These are phyloP conservation scores for Enteromius viviparus DNA, from an alignment of 2,797 vertebrate genomes.

Conservation along the genomic window DNA sequence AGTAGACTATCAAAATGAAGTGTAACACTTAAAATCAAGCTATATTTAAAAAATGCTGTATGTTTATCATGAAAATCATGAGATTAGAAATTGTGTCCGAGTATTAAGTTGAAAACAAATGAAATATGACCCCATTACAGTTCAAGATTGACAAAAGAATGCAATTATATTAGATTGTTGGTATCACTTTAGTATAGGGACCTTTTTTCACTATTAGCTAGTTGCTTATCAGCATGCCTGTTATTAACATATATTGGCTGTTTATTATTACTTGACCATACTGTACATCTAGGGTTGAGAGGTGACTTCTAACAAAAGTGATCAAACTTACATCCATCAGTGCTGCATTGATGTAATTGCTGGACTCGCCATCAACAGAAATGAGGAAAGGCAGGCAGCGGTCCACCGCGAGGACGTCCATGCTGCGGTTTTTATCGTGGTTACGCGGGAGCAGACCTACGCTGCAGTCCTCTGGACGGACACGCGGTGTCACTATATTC, in stretches of 20 bases:
- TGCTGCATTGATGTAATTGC: conserved; percentile 97
- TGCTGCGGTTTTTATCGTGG: conserved; percentile 95
- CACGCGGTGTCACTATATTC: conserved; percentile 95
- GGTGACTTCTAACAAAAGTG: neutral
- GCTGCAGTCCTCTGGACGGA: conserved; percentile 95
- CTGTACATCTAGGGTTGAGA: neutral
- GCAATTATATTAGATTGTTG: neutral
- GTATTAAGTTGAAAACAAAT: no score
- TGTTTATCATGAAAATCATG: no score
- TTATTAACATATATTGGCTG: neutral
- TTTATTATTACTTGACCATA: neutral
- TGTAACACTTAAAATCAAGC: neutral
- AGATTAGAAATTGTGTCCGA: no score
- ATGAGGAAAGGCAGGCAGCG: conserved; percentile 97
- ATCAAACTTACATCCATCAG: conserved; percentile 90
- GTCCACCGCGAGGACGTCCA: conserved; percentile 94
- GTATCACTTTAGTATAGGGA: no score
- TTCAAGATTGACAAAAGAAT: neutral
- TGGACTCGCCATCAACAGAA: conserved; percentile 94
- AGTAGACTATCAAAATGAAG: no score
- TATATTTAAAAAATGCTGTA: neutral
- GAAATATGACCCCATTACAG: neutral
- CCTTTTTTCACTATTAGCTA: no score
- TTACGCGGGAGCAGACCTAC: conserved; percentile 93
- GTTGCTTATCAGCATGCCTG: no score